Percentiles rank a stretch among this genome's conserved stretches.
These are phyloP conservation scores for Carcharodon carcharias DNA, from an alignment of 2,797 vertebrate genomes.

Conservation along the genomic window DNA sequence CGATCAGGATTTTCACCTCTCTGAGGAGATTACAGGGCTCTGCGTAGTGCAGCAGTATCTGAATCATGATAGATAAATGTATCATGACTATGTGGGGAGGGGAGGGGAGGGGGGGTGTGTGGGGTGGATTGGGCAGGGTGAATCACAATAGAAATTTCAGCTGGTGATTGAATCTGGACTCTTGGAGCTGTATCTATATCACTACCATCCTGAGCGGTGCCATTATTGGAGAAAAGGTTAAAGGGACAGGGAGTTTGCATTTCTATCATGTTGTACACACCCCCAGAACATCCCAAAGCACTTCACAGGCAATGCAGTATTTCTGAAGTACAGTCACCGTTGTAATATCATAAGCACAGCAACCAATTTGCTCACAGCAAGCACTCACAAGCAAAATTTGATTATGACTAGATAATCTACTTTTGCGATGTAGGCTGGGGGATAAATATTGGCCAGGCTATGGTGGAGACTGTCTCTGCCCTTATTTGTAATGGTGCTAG, in stretches of 20 bases:
- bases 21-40: no score
- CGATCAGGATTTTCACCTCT: no score
- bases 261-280: not conserved
- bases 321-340: not conserved
- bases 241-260: not conserved
- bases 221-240: not conserved
- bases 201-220: not conserved
- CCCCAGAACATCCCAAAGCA: not conserved
- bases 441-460: not conserved
- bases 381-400: no score
- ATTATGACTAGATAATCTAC: not conserved
- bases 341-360: not conserved
- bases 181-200: not conserved
- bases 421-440: not conserved
- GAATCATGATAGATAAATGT: no score
- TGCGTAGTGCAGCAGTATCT: no score
- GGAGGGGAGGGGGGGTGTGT: no score
- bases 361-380: not conserved
- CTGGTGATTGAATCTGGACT: not conserved
- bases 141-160: no score
- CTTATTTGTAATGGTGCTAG: not conserved
- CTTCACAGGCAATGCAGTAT: not conserved
- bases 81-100: no score
- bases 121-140: no score
- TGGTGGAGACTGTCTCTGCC: not conserved